A percentile compares a stretch with the other conserved stretches of the same genome.
Conservation (phyloP, 2,888 invertebrate species). For the Monopis laevigella region DNA sequence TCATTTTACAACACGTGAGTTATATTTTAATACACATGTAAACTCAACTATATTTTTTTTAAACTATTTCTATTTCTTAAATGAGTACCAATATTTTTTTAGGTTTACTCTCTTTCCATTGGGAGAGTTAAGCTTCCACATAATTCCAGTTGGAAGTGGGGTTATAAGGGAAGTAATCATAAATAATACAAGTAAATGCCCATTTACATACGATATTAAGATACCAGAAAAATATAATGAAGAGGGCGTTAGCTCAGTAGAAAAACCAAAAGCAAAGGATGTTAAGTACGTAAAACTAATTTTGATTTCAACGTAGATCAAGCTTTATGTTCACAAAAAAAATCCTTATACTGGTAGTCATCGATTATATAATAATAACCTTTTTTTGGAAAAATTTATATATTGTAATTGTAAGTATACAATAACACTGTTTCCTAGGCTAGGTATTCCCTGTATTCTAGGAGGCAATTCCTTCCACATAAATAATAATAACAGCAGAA, state of each 20-base stretch:
- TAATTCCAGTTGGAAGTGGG: conserved; percentile 59
- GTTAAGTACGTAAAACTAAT: conserved; percentile 36
- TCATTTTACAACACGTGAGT: conserved; percentile 59
- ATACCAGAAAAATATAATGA: conserved; percentile 35
- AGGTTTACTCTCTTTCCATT: conserved; percentile 69
- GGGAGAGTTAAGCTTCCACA: conserved; percentile 67
- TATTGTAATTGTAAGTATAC: too few relatives aligned
- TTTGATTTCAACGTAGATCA: too few relatives aligned
- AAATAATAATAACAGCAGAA: too few relatives aligned
- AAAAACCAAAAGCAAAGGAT: conserved; percentile 29
- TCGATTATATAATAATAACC: too few relatives aligned
- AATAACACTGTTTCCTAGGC: too few relatives aligned
- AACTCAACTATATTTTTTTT: not conserved
- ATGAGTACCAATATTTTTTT: conserved; percentile 19
- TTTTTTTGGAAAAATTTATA: too few relatives aligned
- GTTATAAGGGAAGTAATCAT: conserved; percentile 63
- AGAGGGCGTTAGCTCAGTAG: conserved; percentile 23
- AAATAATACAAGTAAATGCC: conserved; percentile 69
- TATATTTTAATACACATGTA: not conserved
- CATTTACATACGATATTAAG: conserved; percentile 56
- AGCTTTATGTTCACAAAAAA: too few relatives aligned
- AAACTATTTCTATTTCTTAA: not conserved
- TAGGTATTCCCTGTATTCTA: too few relatives aligned
- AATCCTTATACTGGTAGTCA: too few relatives aligned
- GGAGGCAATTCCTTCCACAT: too few relatives aligned